Evolutionary conservation across 2,888 invertebrate genomes (phyloP).

Genomic region (Listrodromus nycthemerus): DNA sequence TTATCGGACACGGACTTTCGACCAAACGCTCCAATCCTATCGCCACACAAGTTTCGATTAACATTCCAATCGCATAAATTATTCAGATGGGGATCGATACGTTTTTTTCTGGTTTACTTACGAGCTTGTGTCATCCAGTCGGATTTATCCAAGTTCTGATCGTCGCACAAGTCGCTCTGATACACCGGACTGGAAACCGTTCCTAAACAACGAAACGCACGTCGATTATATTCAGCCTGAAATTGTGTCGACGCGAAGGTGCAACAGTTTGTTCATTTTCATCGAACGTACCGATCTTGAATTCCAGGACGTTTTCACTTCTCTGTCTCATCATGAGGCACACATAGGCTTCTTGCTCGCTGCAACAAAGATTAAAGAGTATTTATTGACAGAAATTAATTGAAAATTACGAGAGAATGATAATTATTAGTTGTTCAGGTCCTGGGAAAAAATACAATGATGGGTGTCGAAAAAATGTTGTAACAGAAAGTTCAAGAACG

Average conservation of each 20-base stretch:
- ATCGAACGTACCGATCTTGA: constrained; percentile 79
- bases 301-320: constrained; percentile 87
- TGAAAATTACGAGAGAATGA: too few relatives aligned
- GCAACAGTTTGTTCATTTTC: constrained; percentile 2
- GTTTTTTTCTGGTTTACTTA: constrained; percentile 82
- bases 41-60: constrained; percentile 20
- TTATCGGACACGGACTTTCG: constrained; percentile 88
- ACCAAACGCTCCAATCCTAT: constrained; percentile 83
- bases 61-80: constrained; percentile 4
- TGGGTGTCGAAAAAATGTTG: too few relatives aligned
- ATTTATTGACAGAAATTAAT: background rate
- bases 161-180: constrained; percentile 84
- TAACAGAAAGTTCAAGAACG: too few relatives aligned
- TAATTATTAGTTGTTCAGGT: too few relatives aligned
- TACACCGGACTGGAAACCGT: constrained; percentile 80
- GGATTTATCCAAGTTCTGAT: constrained; percentile 85
- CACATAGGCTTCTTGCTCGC: constrained; percentile 87
- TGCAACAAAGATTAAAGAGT: constrained; percentile 79
- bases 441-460: too few relatives aligned
- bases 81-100: background rate
- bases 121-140: constrained; percentile 88
- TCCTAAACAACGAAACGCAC: constrained; percentile 75
- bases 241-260: constrained; percentile 3
- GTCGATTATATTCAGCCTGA: background rate
- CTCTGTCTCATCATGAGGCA: constrained; percentile 87